Conservation (phyloP, 1,140 invertebrate species). For the Anadara kagoshimensis region DNA sequence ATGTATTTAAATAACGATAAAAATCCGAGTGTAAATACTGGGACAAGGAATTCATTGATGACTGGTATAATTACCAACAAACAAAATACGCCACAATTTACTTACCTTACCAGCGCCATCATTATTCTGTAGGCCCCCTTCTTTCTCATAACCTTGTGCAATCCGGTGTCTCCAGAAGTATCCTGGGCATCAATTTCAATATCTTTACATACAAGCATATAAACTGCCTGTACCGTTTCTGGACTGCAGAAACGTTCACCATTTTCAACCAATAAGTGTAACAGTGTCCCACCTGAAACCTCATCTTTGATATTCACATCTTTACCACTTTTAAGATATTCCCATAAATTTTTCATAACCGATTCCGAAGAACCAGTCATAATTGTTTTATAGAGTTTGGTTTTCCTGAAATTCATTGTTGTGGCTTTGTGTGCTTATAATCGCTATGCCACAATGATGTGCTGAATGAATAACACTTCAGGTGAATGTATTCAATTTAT, state of each 20-base stretch:
- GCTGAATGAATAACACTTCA: too few relatives aligned
- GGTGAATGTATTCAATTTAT: too few relatives aligned
- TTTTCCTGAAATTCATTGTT: conserved; percentile 55
- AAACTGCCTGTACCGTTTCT: conserved; percentile 58
- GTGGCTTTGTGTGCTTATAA: too few relatives aligned
- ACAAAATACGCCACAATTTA: not conserved
- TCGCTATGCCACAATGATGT: too few relatives aligned
- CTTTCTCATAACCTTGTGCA: conserved; percentile 61
- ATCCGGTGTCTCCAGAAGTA: conserved; percentile 54
- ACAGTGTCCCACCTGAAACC: conserved; percentile 54
- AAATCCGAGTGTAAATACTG: too few relatives aligned
- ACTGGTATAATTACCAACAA: too few relatives aligned
- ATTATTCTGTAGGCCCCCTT: conserved; percentile 62
- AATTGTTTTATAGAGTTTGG: conserved; percentile 58
- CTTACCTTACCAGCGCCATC: conserved; percentile 61
- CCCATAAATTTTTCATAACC: conserved; percentile 55
- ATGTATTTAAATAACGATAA: too few relatives aligned
- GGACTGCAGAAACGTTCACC: conserved; percentile 56
- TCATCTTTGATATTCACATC: conserved; percentile 59
- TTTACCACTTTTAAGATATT: conserved; percentile 60
- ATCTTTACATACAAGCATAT: conserved; percentile 63
- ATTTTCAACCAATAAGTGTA: conserved; percentile 60
- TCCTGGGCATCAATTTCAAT: conserved; percentile 64
- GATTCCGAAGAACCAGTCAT: conserved; percentile 47
- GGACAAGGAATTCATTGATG: too few relatives aligned